phyloP scores from a whole-genome alignment of 2,888 invertebrate species.

The Nomada flava region DNA sequence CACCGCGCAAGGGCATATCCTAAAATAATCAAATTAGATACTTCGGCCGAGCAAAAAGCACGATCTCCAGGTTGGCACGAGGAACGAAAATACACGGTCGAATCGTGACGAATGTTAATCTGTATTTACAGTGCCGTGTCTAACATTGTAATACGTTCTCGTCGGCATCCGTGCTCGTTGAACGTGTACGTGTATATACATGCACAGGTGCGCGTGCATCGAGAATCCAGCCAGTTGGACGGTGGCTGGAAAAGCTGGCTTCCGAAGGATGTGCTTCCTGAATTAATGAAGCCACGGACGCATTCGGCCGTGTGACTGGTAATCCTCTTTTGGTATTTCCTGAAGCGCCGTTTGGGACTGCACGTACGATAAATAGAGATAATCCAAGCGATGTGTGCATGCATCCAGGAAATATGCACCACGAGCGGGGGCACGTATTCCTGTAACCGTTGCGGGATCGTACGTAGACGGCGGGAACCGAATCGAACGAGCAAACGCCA shows the following conservation, averaged over 20 bases:
- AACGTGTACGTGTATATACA: neutral
- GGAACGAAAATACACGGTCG: neutral
- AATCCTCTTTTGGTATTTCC: conserved; percentile 71
- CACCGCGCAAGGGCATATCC: too few species aligned
- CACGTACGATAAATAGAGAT: conserved; percentile 75
- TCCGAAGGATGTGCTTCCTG: conserved; percentile 63
- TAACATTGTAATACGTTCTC: neutral
- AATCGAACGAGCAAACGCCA: neutral
- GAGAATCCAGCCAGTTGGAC: conserved; percentile 15
- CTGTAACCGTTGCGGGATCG: conserved; percentile 28
- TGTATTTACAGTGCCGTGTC: conserved; percentile 31
- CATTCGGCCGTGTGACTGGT: conserved; percentile 65
- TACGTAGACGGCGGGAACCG: conserved; percentile 16
- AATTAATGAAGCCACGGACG: conserved; percentile 72
- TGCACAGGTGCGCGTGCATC: conserved; percentile 15
- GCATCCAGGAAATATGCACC: conserved; percentile 50
- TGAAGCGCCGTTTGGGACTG: conserved; percentile 60
- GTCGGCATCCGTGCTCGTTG: neutral
- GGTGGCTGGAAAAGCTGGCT: conserved; percentile 38
- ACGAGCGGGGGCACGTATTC: conserved; percentile 20
- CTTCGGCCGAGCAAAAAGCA: neutral
- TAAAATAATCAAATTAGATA: too few species aligned
- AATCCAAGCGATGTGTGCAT: conserved; percentile 65
- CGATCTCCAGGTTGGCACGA: conserved; percentile 2
- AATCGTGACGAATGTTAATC: conserved; percentile 19